These are phyloP conservation scores for Nezara viridula DNA, from an alignment of 2,888 invertebrate species.

Conservation along the genomic window DNA sequence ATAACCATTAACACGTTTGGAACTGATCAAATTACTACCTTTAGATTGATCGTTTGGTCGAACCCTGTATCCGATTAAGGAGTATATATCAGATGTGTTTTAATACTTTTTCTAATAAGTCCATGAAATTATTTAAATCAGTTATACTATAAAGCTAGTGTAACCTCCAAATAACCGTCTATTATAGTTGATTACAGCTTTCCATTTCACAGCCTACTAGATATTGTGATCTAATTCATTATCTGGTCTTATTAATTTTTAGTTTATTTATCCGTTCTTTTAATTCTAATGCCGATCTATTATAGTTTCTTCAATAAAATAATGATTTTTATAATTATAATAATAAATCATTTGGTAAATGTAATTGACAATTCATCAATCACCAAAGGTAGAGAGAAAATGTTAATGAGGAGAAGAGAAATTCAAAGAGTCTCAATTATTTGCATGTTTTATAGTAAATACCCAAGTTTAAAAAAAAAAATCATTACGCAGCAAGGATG, in stretches of 20 bases:
- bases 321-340: no score
- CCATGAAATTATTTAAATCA: slow-evolving; percentile 10
- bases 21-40: neutral
- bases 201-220: neutral
- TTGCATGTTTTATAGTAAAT: no score
- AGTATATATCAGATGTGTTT: neutral
- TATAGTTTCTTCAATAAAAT: no score
- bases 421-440: no score
- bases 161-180: neutral
- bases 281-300: neutral
- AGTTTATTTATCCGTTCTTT: neutral
- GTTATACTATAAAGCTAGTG: neutral
- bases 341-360: no score
- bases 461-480: no score
- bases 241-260: neutral
- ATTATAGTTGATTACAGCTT: neutral
- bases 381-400: no score
- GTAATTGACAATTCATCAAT: no score
- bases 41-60: neutral
- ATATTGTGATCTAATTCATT: neutral
- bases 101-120: neutral
- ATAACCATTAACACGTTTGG: neutral
- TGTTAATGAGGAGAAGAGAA: no score
- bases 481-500: no score
- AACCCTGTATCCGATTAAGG: neutral